These are phyloP conservation scores for Misgurnus anguillicaudatus DNA, from an alignment of 2,113 vertebrate species.

Conservation along the genomic window DNA sequence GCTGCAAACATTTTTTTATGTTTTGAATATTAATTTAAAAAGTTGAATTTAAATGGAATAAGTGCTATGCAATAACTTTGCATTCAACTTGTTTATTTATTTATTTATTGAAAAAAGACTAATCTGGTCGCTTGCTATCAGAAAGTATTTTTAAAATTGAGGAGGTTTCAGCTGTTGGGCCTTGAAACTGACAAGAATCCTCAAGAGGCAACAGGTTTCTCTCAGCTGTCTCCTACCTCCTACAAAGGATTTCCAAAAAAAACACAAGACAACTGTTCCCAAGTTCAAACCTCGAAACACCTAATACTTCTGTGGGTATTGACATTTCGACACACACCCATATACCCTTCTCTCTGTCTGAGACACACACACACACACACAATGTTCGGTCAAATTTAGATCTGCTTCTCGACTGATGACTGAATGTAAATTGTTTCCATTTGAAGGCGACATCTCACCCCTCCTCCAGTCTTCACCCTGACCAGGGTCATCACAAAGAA, in stretches of 20 bases:
- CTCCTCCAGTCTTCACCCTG: slow-evolving; percentile 27
- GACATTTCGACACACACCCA: neutral
- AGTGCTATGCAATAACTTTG: too few relatives aligned
- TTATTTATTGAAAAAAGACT: neutral
- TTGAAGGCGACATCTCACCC: neutral
- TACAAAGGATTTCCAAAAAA: slow-evolving; percentile 27
- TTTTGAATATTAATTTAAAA: neutral
- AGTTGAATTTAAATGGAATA: too few relatives aligned
- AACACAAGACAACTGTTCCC: slow-evolving; percentile 44
- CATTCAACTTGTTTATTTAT: too few relatives aligned
- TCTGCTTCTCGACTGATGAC: neutral
- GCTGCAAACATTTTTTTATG: neutral
- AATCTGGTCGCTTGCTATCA: neutral
- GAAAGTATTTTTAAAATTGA: slow-evolving; percentile 12
- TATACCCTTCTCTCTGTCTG: neutral
- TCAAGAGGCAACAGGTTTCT: slow-evolving; percentile 14
- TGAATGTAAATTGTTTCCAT: slow-evolving; percentile 14
- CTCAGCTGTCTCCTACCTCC: slow-evolving; percentile 47
- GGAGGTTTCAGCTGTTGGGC: slow-evolving; percentile 28
- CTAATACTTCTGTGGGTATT: neutral
- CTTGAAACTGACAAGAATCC: slow-evolving; percentile 38
- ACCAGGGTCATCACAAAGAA: slow-evolving; percentile 2
- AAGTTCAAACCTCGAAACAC: slow-evolving; percentile 22
- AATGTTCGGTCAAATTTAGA: slow-evolving; percentile 14
- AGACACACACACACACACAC: neutral